A percentile compares a stretch with the other conserved stretches of the same genome.
Conservation (phyloP, 2,113 vertebrate species). For the Lathamus discolor region DNA sequence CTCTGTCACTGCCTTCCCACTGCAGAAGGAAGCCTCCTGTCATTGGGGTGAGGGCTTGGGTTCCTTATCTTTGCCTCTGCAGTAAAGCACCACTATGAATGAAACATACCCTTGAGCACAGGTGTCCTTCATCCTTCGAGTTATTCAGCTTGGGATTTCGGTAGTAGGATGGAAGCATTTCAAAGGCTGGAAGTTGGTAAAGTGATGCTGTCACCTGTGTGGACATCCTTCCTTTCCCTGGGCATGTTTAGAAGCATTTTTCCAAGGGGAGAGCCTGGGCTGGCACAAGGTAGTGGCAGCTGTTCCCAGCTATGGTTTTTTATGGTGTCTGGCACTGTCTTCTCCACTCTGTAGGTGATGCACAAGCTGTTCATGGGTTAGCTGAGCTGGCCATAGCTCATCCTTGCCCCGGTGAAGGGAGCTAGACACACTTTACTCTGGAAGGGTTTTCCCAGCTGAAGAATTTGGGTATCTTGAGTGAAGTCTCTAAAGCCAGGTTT, state of each 20-base stretch:
- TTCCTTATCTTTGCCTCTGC: background rate
- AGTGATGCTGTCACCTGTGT: background rate
- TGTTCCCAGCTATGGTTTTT: background rate
- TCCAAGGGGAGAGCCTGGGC: background rate
- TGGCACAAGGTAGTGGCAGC: background rate
- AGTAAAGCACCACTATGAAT: background rate
- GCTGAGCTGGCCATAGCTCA: background rate
- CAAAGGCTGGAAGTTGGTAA: background rate
- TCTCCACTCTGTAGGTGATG: background rate
- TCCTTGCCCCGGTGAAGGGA: background rate
- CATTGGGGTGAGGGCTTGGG: background rate
- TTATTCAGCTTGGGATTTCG: background rate
- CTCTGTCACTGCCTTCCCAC: background rate
- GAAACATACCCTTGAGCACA: rapidly evolving
- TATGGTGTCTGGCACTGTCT: background rate
- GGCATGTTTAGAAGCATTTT: background rate
- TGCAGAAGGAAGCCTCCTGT: background rate
- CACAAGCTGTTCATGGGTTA: background rate
- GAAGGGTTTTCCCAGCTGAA: background rate
- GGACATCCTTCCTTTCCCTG: background rate
- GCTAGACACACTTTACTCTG: background rate
- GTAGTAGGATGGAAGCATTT: background rate
- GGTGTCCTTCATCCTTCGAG: background rate
- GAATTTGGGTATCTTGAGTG: background rate
- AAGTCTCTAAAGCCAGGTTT: background rate